Base-by-base conservation (phyloP, 2,113 vertebrate genomes). In the Edolisoma coerulescens region DNA sequence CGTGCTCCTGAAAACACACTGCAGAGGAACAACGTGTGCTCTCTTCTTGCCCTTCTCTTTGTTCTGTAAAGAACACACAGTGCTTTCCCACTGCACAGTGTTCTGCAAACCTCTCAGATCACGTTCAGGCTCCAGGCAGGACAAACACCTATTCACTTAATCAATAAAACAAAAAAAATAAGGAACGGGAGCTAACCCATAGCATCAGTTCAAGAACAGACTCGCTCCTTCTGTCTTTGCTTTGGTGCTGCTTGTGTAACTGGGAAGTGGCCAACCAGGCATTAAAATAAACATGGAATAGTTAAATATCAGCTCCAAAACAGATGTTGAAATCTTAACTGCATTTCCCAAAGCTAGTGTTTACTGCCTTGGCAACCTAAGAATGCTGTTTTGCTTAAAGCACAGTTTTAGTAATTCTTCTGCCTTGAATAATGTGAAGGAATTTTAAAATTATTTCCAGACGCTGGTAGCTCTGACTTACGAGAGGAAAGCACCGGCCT, bases 371-470 rank as follows among this genome's bases (percentile, higher is more conserved):
- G 95, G 95, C 97, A 96, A 97, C 64, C 54, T 52, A 82, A 95
- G 84, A 90, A 90, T 70, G 96, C 93, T 89, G 92, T 97, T 98
- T 96, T 96, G 96, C 88, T 96, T 97, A 95, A 95, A 89, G 88
- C 83, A 93, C 83, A 86, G 91, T 97, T 97, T 96, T 79, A 94
- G 96, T 92, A 96, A 97, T 97, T 97, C 81, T 96, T 96, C 91
- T 96, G 89, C 95, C 93, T 94, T 96, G 96, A 97, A 97, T 96
- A 97, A 97, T 91, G 87, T 53, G 82, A 87, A 97, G 93, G 94
- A 96, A 97, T 96, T 95, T 64, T 80, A 49, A 97, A 97, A 97
- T 97, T 70, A 96, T 91, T 97, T 98, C 94, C 95, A 91, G 96
- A 97, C 95, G 63, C 60, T 81, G 70, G 95, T 84, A 97, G 94